Evolutionary conservation across 2,113 vertebrate genomes (phyloP), one percentile per base, ranked within the genome.

Genomic region (Poeciliopsis retropinna): DNA sequence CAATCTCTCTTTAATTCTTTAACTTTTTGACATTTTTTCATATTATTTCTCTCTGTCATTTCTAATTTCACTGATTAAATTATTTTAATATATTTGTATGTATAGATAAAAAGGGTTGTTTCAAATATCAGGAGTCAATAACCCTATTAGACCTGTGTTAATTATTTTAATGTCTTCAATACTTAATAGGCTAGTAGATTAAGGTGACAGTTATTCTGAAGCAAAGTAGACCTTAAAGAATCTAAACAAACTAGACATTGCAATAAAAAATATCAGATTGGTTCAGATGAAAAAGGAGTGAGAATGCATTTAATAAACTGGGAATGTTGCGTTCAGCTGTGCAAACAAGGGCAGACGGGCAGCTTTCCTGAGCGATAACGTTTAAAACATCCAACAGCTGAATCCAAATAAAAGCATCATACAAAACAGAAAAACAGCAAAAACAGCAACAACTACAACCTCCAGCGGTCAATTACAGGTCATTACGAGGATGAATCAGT

Each of bases 281-380:
- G 39, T 29, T 30, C 15, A 47, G 17, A 1, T 71, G 29, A 15
- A 71, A 11, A 64, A 41, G 41, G 57, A 67, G 64, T 70, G 72
- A 79, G 17, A 51, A 51, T 64, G 22, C 25, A 51, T 75, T 25
- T 34, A 4, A 72, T 66, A 60, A 60, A 22, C 72, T 62, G 25
- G 64, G 41, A 71, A 41, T n/a, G 25, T 27, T 57, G 31, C 37
- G 0, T 27, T 41, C 25, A 60, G 72, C 68, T 39, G 12, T 19
- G 66, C 13, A 61, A 70, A 64, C 64, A 65, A 39, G 34, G 47
- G 22, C 61, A 67, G 67, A 75, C 57, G 27, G 32, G 60, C 29
- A 68, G 29, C 37, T 51, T 39, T 19, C 29, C 17, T 57, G 51
- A 65, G 60, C 54, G 57, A 8, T 34, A 32, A 57, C 14, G 64